Percentiles rank a stretch among this genome's conserved stretches.
phyloP scores from a whole-genome alignment of 2,797 vertebrate genomes.

The Danio aesculapii region DNA sequence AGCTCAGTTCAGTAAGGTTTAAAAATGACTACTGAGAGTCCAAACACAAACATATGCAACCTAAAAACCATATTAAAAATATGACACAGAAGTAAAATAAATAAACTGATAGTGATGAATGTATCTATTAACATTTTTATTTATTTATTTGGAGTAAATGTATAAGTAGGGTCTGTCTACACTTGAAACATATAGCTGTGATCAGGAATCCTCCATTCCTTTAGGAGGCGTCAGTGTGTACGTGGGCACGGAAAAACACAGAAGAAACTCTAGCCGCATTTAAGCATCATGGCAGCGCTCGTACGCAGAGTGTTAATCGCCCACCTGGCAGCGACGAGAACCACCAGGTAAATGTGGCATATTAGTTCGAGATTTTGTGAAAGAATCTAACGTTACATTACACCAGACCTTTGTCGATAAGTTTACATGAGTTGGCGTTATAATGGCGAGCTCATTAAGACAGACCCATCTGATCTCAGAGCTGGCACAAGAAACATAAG shows the following conservation, averaged over 20 bases:
- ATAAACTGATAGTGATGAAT: no score
- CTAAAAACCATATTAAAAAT: no score
- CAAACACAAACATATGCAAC: no score
- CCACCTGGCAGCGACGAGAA: constrained; percentile 6
- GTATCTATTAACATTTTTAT: no score
- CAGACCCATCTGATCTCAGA: constrained; percentile 3
- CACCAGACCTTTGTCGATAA: background rate
- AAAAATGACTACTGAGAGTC: no score
- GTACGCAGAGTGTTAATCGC: constrained; percentile 53
- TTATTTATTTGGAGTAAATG: no score
- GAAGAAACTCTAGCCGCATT: background rate
- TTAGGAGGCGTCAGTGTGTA: constrained; percentile 34
- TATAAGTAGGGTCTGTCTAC: no score
- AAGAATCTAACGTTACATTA: background rate
- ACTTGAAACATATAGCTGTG: no score
- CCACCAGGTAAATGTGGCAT: constrained; percentile 29
- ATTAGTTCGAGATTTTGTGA: background rate
- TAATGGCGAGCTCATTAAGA: background rate
- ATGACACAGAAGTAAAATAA: no score
- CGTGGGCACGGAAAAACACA: background rate
- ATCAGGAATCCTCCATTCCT: background rate
- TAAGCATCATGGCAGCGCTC: constrained; percentile 61
- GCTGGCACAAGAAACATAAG: background rate
- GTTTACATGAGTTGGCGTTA: background rate
- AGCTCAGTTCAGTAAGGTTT: no score